Percentiles rank a stretch among this genome's conserved stretches.
These are phyloP conservation scores for Tupaia chinensis DNA, from an alignment of 2,113 vertebrate genomes.

Conservation along the genomic window DNA sequence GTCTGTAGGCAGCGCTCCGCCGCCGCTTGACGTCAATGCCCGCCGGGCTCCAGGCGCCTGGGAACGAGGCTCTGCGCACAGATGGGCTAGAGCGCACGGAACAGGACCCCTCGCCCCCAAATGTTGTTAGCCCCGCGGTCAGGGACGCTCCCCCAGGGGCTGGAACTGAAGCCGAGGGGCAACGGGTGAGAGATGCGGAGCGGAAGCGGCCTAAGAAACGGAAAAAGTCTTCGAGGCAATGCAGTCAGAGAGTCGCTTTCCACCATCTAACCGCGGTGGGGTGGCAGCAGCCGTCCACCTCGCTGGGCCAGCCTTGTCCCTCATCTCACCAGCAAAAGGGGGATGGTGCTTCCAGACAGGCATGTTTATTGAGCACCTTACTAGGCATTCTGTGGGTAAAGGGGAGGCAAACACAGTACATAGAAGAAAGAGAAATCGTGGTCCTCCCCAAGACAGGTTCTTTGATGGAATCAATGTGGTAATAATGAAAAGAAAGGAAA, in stretches of 20 bases:
- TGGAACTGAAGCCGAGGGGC: neutral
- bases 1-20: constrained; percentile 78
- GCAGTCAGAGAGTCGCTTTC: neutral
- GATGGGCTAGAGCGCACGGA: constrained; percentile 18
- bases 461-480: neutral
- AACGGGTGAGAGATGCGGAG: neutral
- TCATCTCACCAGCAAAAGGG: neutral
- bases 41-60: constrained; percentile 67
- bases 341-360: too few species aligned
- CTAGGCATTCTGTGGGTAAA: neutral
- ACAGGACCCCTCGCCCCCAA: constrained; percentile 57
- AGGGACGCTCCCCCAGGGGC: neutral
- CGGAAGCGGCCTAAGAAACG: constrained; percentile 4
- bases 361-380: neutral
- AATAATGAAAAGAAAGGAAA: neutral
- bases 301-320: neutral
- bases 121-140: neutral
- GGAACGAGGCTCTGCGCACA: constrained; percentile 63
- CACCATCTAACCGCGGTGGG: neutral
- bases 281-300: neutral
- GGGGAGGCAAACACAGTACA: neutral
- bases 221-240: constrained; percentile 70
- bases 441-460: neutral
- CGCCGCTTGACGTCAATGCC: constrained; percentile 84
- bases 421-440: neutral